Conservation (phyloP, 2,113 vertebrate species). For the Malurus elegans region DNA sequence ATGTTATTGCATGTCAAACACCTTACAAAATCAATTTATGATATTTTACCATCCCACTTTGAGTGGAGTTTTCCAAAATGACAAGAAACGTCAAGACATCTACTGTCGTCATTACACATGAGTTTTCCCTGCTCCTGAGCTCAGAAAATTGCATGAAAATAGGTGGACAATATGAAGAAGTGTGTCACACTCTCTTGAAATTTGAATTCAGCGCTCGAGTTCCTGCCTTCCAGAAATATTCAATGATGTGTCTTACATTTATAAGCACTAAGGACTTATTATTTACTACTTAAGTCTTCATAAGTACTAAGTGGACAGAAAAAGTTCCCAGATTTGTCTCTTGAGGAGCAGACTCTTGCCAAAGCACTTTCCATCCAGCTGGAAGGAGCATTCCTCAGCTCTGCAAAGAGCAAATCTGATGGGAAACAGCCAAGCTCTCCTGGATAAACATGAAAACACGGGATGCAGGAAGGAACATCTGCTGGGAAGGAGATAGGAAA, state of each 20-base stretch:
- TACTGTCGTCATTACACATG: rapidly evolving
- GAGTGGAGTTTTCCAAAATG: not conserved
- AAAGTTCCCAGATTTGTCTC: not conserved
- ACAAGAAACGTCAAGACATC: not conserved
- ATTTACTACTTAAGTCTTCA: not conserved
- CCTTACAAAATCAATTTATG: not conserved
- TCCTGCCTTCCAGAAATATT: not conserved
- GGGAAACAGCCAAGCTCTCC: not conserved
- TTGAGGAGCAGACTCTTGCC: not conserved
- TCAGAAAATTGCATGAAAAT: not conserved
- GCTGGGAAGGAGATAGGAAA: not conserved
- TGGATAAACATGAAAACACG: not conserved
- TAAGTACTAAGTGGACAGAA: not conserved
- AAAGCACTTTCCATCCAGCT: not conserved
- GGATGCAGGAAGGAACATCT: not conserved
- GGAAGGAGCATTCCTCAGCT: not conserved
- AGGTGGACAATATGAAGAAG: rapidly evolving
- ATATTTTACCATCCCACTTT: not conserved
- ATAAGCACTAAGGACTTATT: not conserved
- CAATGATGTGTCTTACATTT: not conserved
- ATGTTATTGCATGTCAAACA: not conserved
- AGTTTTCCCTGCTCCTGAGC: not conserved
- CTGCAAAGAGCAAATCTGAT: not conserved
- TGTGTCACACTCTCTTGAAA: not conserved
- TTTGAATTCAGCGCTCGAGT: not conserved